A percentile compares a stretch with the other conserved stretches of the same genome.
These are phyloP conservation scores for Leptinotarsa texana DNA, from an alignment of 1,140 invertebrate species.

Conservation along the genomic window DNA sequence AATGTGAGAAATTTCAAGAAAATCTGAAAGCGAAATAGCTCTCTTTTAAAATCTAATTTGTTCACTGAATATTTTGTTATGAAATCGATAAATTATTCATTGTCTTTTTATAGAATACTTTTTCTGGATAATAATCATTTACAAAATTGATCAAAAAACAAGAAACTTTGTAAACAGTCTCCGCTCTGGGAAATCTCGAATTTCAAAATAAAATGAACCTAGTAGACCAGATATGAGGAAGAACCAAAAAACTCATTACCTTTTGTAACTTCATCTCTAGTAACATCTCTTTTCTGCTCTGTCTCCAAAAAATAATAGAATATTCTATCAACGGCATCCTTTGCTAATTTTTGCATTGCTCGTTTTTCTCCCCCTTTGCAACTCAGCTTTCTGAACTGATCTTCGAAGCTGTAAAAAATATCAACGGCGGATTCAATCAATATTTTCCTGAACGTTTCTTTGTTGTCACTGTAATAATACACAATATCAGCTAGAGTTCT, in stretches of 20 bases:
- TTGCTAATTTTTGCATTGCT: slow-evolving; percentile 37
- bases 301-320: slow-evolving; percentile 25
- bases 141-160: no score
- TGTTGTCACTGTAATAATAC: slow-evolving; percentile 32
- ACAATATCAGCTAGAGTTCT: slow-evolving; percentile 25
- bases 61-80: no score
- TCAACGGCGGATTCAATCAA: slow-evolving; percentile 26
- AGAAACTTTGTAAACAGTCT: no score
- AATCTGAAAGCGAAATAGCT: no score
- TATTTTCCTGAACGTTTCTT: slow-evolving; percentile 18
- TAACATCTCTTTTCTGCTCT: slow-evolving; percentile 9
- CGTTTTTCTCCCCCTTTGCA: slow-evolving; percentile 29
- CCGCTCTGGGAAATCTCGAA: no score
- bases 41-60: no score
- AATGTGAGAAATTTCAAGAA: no score
- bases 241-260: neutral
- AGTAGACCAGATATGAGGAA: no score
- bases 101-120: no score
- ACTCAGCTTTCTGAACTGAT: slow-evolving; percentile 28
- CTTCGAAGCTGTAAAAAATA: slow-evolving; percentile 31
- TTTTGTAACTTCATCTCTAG: slow-evolving; percentile 27
- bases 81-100: no score
- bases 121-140: no score
- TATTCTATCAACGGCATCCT: slow-evolving; percentile 31
- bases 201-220: no score